Evolutionary conservation across 23 tunicate genomes (phyloP), one percentile per base, ranked within the genome.

Genomic region (Trididemnum miniatum): DNA sequence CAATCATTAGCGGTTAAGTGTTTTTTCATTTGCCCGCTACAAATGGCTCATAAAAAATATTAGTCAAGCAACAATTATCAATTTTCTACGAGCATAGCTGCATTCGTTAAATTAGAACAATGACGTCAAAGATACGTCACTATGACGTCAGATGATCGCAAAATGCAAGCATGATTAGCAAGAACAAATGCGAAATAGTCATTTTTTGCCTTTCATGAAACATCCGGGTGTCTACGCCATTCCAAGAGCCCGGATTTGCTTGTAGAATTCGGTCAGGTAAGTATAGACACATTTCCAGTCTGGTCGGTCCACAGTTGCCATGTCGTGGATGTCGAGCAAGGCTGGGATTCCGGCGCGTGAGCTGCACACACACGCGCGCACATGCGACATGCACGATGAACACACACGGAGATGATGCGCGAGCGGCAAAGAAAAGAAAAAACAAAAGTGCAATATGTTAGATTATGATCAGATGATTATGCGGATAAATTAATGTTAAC

Each of bases 251-350:
- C 86, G 83, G 59, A 92, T 84, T 40, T 77, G 75, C 79, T 92
- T 92, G 80, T 92, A 92, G 88, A 87, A 87, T 79, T 92, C 97
- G 51, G 84, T 81, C 37, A 92, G 38, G 86, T 92, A 92, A 5
- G 97, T 92, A 89, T 92, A 92, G 31, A 92, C 92, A 49, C 92
- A 92, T 40, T 92, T 92, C 97, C 97, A 92, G 63, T 92, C 97
- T 49, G 97, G 97, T 38, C 83, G 84, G 20, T 44, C 83, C 78
- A 76, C 77, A 15, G 71, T 20, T 20, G 82, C 85, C 89, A 92
- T 82, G 54, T 92, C 97, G 20, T 79, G 87, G 54, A 84, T 75
- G 86, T 92, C 97, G 22, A 92, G 88, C 83, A 92, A 60, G 35
- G 15, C 34, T 25, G 92, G 86, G 27, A 92, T 72, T 30, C 83